These are phyloP conservation scores for Bothrops alternatus DNA, from an alignment of 2,797 vertebrate species.

Conservation along the genomic window DNA sequence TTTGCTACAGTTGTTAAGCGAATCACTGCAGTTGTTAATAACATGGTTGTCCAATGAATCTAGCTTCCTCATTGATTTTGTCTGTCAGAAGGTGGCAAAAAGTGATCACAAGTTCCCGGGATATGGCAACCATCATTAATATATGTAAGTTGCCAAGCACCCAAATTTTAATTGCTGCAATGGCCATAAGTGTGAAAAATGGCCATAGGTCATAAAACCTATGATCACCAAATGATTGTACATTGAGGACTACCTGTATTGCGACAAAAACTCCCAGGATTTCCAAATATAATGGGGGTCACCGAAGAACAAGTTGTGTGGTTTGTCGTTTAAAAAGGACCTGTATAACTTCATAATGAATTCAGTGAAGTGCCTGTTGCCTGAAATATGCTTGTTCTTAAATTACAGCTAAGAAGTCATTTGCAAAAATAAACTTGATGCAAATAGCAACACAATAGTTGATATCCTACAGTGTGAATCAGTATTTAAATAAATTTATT, in stretches of 20 bases:
- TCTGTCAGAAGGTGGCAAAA: neutral
- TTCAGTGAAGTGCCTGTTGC: neutral
- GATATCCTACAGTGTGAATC: neutral
- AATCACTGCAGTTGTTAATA: too few relatives aligned
- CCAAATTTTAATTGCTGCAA: neutral
- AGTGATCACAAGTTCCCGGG: neutral
- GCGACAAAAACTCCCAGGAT: neutral
- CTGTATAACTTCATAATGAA: neutral
- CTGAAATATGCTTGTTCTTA: neutral
- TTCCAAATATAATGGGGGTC: neutral
- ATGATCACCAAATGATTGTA: neutral
- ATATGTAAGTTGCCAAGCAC: neutral
- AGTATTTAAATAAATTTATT: neutral
- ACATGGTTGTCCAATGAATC: too few relatives aligned
- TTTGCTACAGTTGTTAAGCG: too few relatives aligned
- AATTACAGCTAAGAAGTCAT: neutral
- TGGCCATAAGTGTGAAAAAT: neutral
- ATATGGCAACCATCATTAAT: neutral
- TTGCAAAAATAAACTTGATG: neutral
- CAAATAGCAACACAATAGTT: neutral
- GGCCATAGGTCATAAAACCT: neutral
- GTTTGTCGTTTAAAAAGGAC: neutral
- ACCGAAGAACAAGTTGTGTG: neutral
- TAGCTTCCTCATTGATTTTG: too few relatives aligned
- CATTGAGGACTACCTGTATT: neutral